These are phyloP conservation scores for Eulemur albifrons DNA, from an alignment of 2,797 vertebrate species.

Conservation along the genomic window DNA sequence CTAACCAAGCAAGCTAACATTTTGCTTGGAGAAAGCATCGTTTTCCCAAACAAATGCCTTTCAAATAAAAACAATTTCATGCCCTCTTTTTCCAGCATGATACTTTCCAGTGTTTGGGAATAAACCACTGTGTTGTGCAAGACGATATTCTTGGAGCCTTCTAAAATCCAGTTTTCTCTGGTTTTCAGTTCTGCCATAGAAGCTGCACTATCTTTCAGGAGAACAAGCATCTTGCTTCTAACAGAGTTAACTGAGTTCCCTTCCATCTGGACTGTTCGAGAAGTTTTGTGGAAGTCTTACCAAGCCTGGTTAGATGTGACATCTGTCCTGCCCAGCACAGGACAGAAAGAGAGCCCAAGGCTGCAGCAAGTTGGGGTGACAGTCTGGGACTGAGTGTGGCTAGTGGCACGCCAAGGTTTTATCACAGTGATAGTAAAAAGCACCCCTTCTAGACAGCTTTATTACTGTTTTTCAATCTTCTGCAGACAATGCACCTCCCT, in stretches of 20 bases:
- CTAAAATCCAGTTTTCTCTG: conserved; percentile 13
- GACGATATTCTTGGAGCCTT: background rate
- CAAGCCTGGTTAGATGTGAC: background rate
- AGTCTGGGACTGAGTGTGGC: background rate
- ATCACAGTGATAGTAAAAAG: background rate
- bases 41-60: conserved; percentile 73
- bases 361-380: background rate
- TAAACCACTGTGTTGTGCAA: background rate
- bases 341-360: background rate
- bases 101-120: conserved; percentile 23
- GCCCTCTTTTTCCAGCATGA: background rate
- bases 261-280: background rate
- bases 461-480: background rate
- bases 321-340: background rate
- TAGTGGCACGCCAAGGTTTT: background rate
- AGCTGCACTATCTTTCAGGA: background rate
- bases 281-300: background rate
- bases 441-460: background rate
- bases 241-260: background rate
- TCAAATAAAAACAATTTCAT: conserved; percentile 63
- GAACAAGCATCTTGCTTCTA: background rate
- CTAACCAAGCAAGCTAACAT: conserved; percentile 72
- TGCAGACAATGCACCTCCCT: background rate
- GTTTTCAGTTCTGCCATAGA: background rate
- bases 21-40: conserved; percentile 70